A percentile compares a stretch with the other conserved stretches of the same genome.
Conservation (phyloP, 2,888 invertebrate species). For the Crocallis elinguaria region DNA sequence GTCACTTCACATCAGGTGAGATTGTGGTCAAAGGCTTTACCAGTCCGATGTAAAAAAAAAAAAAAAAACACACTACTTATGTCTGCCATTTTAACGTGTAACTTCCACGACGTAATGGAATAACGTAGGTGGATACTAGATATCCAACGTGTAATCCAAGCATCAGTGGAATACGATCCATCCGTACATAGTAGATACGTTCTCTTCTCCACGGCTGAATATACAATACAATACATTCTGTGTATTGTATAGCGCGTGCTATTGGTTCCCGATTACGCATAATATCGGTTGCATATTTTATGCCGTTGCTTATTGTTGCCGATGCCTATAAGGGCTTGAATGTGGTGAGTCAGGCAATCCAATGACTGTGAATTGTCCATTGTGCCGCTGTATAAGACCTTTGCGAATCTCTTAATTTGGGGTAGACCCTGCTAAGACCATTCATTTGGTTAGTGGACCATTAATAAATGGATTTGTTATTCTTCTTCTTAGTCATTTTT, state of each 20-base stretch:
- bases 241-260: background rate
- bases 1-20: too few relatives aligned
- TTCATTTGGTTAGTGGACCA: background rate
- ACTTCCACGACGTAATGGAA: background rate
- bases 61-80: too few relatives aligned
- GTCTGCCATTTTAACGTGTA: background rate
- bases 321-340: constrained; percentile 26
- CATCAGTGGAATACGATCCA: constrained; percentile 9
- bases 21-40: too few relatives aligned
- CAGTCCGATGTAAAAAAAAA: too few relatives aligned
- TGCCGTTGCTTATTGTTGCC: constrained; percentile 23
- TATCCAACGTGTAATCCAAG: constrained; percentile 28
- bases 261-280: constrained; percentile 17
- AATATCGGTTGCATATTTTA: constrained; percentile 25
- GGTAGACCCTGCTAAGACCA: background rate
- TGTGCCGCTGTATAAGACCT: constrained; percentile 19
- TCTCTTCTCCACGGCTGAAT: too few relatives aligned
- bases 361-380: constrained; percentile 18
- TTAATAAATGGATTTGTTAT: constrained; percentile 2
- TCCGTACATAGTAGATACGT: too few relatives aligned
- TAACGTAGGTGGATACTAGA: background rate
- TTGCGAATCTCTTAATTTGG: constrained; percentile 8
- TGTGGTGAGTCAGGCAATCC: constrained; percentile 31
- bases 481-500: too few relatives aligned
- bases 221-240: background rate